Conservation (phyloP, 2,113 vertebrate genomes). For the Baryphthengus martii region DNA sequence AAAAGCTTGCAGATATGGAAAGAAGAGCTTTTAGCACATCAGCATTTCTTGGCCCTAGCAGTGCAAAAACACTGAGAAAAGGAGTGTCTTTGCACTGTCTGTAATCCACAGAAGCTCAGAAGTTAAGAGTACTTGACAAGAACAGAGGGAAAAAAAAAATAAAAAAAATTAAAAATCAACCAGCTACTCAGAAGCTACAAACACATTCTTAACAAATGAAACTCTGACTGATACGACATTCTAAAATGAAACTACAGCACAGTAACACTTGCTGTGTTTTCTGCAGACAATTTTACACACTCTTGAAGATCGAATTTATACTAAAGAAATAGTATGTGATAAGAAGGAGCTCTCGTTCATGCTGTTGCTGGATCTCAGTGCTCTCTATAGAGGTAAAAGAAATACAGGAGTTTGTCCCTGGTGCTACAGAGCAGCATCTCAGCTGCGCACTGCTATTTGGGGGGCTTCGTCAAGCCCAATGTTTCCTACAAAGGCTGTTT, state of each 20-base stretch:
- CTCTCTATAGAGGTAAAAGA: background rate
- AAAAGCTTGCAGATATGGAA: background rate
- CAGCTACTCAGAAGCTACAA: background rate
- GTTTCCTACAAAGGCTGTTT: background rate
- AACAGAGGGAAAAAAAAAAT: background rate
- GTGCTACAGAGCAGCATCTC: background rate
- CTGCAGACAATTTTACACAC: background rate
- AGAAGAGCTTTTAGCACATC: background rate
- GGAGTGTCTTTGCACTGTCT: background rate
- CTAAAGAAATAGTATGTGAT: background rate
- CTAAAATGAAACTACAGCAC: background rate
- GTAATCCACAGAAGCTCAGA: background rate
- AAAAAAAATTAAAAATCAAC: background rate
- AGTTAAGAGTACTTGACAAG: background rate
- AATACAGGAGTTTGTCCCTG: background rate
- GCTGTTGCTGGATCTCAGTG: background rate
- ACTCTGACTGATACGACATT: background rate
- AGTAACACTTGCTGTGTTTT: background rate
- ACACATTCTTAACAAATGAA: background rate
- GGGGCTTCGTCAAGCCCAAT: background rate
- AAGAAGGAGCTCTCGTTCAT: background rate
- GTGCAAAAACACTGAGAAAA: background rate
- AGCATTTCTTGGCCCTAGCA: background rate
- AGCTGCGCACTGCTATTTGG: accelerated
- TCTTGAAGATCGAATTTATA: background rate